Conservation (phyloP, 2,797 vertebrate species). For the Hylomyscus alleni region DNA sequence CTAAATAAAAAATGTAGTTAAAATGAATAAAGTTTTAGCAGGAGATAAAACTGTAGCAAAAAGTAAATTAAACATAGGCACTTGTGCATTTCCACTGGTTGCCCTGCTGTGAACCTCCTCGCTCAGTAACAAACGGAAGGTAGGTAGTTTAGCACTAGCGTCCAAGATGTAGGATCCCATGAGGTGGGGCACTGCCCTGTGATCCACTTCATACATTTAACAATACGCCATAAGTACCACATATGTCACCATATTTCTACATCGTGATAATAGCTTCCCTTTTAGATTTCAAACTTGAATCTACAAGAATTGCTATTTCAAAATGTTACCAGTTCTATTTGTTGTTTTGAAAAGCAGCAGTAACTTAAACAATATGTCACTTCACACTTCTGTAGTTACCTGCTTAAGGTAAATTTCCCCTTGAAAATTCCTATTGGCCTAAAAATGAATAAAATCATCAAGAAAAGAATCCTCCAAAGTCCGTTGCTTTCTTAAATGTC, state of each 20-base stretch:
- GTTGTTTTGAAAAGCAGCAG: not conserved
- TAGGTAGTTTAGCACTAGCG: not conserved
- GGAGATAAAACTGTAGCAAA: constrained; percentile 30
- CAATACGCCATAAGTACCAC: not conserved
- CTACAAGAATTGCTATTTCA: not conserved
- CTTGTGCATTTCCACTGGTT: not conserved
- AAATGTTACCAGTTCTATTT: not conserved
- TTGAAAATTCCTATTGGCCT: not conserved
- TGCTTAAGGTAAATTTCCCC: not conserved
- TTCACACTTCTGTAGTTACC: not conserved
- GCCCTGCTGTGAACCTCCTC: not conserved
- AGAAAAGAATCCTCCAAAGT: not conserved
- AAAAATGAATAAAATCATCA: constrained; percentile 18
- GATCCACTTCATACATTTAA: not conserved
- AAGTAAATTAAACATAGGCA: not conserved
- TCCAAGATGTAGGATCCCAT: not conserved
- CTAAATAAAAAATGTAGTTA: not conserved
- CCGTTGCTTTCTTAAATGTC: not conserved
- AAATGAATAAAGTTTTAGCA: not conserved
- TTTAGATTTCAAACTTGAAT: not conserved
- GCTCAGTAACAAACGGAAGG: not conserved
- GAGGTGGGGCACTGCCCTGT: not conserved
- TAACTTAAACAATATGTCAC: not conserved
- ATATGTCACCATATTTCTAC: not conserved
- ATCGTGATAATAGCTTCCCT: not conserved